Percentiles rank a stretch among this genome's conserved stretches.
These are phyloP conservation scores for Leptopilina syphax DNA, from an alignment of 2,888 invertebrate species.

Conservation along the genomic window DNA sequence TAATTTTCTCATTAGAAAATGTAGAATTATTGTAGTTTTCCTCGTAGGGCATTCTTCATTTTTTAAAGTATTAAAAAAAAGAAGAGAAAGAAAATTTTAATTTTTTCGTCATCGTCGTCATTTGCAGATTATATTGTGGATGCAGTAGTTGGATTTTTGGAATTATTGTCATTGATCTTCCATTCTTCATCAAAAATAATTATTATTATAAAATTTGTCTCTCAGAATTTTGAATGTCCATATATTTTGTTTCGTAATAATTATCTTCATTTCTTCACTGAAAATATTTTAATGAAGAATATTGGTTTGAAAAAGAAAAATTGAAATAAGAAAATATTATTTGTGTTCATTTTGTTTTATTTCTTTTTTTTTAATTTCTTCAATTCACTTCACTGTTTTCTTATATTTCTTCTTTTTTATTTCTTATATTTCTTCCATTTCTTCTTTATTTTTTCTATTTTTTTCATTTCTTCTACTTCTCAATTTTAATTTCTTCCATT, in stretches of 20 bases:
- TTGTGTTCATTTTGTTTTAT: not conserved
- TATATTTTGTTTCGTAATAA: not conserved
- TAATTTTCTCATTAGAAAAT: constrained; percentile 1
- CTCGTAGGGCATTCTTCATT: constrained; percentile 33
- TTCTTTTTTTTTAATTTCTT: constrained; percentile 31
- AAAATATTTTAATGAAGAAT: not conserved
- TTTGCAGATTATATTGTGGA: constrained; percentile 17
- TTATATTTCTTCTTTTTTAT: not conserved
- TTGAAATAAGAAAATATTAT: not conserved
- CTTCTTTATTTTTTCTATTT: not conserved
- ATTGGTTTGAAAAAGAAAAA: not conserved
- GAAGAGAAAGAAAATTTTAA: no score
- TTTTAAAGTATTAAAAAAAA: not conserved
- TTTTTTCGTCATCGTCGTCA: constrained; percentile 10
- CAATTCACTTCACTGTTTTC: constrained; percentile 39
- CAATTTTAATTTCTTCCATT: no score
- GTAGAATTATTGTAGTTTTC: constrained; percentile 4
- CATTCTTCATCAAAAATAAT: constrained; percentile 19
- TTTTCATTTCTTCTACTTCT: not conserved
- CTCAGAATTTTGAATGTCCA: not conserved
- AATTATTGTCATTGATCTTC: constrained; percentile 18
- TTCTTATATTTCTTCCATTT: not conserved
- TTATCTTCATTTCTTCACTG: constrained; percentile 13
- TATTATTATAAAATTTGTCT: not conserved
- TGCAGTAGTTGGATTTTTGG: constrained; percentile 32